Evolutionary conservation across 2,113 vertebrate genomes (phyloP).

Genomic region (Passer domesticus): DNA sequence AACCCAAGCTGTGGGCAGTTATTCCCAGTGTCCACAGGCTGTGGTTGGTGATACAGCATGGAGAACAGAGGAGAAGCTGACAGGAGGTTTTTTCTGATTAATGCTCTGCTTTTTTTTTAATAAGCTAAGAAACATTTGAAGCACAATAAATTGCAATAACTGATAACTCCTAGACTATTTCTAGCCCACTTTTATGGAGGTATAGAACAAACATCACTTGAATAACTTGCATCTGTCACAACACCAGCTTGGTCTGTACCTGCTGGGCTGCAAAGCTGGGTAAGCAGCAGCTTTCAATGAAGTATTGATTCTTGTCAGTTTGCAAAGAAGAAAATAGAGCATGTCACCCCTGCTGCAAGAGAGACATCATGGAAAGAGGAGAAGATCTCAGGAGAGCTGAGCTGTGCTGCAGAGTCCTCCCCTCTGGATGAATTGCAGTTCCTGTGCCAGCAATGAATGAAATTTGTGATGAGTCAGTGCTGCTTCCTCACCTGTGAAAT

Average conservation of each 20-base stretch:
- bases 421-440: rapidly evolving
- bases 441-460: not conserved
- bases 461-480: not conserved
- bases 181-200: not conserved
- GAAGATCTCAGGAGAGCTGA: not conserved
- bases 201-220: not conserved
- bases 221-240: not conserved
- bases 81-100: not conserved
- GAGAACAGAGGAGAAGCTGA: not conserved
- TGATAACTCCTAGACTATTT: not conserved
- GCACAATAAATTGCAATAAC: not conserved
- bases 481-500: not conserved
- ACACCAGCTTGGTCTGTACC: not conserved
- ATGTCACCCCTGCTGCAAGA: not conserved
- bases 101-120: rapidly evolving
- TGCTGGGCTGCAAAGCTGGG: not conserved
- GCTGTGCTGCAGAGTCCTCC: not conserved
- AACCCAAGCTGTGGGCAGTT: not conserved
- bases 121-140: not conserved
- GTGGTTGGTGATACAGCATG: rapidly evolving
- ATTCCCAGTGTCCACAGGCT: not conserved
- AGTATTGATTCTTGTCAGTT: not conserved
- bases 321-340: not conserved
- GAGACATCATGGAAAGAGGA: not conserved
- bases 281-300: not conserved